A percentile compares a stretch with the other conserved stretches of the same genome.
phyloP scores from a whole-genome alignment of 2,113 vertebrate species.

The Nycticebus coucang region DNA sequence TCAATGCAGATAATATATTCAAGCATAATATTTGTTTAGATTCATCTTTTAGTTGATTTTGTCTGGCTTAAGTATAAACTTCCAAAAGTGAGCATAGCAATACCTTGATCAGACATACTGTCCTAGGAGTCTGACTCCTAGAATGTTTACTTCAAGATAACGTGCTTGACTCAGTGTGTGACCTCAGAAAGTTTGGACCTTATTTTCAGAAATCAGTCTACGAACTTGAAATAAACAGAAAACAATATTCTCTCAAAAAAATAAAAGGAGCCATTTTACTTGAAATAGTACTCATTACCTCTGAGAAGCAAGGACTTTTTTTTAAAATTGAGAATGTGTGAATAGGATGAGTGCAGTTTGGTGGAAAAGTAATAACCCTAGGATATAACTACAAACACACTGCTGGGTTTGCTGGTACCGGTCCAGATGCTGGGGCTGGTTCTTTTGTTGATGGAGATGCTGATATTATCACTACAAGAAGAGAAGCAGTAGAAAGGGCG shows the following conservation, averaged over 20 bases:
- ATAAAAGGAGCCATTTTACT: neutral
- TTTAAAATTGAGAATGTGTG: neutral
- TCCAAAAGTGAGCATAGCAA: neutral
- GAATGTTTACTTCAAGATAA: constrained; percentile 1
- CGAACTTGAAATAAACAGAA: neutral
- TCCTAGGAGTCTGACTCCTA: neutral
- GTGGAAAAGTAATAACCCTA: neutral
- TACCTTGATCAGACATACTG: neutral
- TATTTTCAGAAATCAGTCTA: constrained; percentile 1
- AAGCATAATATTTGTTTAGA: constrained; percentile 26
- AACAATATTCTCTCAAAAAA: neutral
- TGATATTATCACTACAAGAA: neutral
- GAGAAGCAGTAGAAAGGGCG: neutral
- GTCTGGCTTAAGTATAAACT: neutral
- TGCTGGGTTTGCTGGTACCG: neutral
- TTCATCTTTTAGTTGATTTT: neutral
- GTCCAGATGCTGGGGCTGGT: neutral
- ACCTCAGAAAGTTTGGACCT: neutral
- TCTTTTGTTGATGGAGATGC: neutral
- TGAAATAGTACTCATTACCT: neutral
- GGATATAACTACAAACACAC: neutral
- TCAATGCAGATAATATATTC: neutral
- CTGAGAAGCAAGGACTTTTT: neutral
- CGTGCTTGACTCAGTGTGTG: neutral
- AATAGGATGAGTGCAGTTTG: neutral